A percentile compares a stretch with the other conserved stretches of the same genome.
phyloP scores from a whole-genome alignment of 35 echinoderm and acorn worm genomes.

The Anneissia japonica region DNA sequence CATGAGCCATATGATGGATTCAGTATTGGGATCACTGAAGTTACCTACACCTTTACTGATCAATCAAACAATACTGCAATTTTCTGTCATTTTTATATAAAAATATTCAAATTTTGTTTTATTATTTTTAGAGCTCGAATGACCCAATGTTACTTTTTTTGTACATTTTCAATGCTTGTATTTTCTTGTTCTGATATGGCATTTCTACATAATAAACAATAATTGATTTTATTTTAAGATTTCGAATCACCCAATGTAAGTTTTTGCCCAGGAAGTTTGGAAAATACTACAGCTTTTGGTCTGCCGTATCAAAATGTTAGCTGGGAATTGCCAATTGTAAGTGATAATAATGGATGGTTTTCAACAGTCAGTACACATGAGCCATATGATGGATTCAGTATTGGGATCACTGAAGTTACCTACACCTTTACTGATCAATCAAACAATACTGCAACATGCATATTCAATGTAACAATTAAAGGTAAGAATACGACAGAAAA shows the following conservation, averaged over 20 bases:
- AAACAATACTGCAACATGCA: not conserved
- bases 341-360: not conserved
- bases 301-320: not conserved
- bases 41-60: not conserved
- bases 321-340: not conserved
- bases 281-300: not conserved
- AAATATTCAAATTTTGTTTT: too few species aligned
- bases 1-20: not conserved
- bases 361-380: not conserved
- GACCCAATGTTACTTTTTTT: too few species aligned
- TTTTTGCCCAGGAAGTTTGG: not conserved
- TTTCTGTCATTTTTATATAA: too few species aligned
- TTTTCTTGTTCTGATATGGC: too few species aligned
- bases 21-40: not conserved
- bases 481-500: not conserved
- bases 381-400: not conserved
- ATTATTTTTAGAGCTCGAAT: too few species aligned
- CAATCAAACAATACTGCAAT: not conserved
- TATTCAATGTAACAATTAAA: not conserved
- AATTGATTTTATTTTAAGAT: too few species aligned
- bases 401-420: not conserved
- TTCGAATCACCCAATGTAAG: not conserved
- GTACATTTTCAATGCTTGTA: too few species aligned
- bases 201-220: too few species aligned
- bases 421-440: not conserved